Evolutionary conservation across 2,113 vertebrate genomes (phyloP).

Genomic region (Microcebus murinus): DNA sequence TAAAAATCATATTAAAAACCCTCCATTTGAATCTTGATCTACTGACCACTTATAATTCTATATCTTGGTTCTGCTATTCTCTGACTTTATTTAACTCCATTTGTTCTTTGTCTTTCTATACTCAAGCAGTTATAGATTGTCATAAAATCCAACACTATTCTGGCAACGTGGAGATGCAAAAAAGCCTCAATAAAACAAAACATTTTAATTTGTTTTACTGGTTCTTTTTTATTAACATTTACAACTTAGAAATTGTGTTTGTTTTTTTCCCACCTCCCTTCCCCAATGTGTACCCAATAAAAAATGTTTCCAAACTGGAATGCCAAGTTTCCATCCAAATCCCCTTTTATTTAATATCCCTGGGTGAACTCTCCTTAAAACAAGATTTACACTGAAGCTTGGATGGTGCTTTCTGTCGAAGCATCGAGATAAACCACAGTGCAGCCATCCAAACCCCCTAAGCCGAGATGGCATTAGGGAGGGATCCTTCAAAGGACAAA

Average conservation of each 20-base stretch:
- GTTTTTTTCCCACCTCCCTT: constrained; percentile 69
- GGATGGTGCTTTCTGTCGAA: constrained; percentile 9
- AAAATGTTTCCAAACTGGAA: constrained; percentile 83
- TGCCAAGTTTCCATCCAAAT: constrained; percentile 82
- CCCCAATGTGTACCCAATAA: constrained; percentile 80
- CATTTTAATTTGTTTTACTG: constrained; percentile 76
- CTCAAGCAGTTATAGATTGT: constrained; percentile 47
- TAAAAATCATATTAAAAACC: not conserved
- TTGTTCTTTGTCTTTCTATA: constrained; percentile 31
- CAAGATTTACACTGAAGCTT: constrained; percentile 53
- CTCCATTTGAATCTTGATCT: not conserved
- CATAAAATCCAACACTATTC: constrained; percentile 67
- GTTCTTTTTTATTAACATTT: constrained; percentile 75
- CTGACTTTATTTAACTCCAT: constrained; percentile 33
- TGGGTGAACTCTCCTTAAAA: constrained; percentile 73
- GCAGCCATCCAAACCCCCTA: not conserved
- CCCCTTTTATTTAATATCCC: constrained; percentile 76
- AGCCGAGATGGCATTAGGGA: not conserved
- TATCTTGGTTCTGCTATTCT: not conserved
- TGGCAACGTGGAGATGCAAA: constrained; percentile 80
- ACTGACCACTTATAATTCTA: not conserved
- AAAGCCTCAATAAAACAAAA: constrained; percentile 76
- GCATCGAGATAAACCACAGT: not conserved
- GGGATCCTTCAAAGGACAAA: not conserved
- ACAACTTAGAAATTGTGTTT: constrained; percentile 83